Evolutionary conservation across 2,888 invertebrate species (phyloP).

Genomic region (Orthonychiurus folsomi): DNA sequence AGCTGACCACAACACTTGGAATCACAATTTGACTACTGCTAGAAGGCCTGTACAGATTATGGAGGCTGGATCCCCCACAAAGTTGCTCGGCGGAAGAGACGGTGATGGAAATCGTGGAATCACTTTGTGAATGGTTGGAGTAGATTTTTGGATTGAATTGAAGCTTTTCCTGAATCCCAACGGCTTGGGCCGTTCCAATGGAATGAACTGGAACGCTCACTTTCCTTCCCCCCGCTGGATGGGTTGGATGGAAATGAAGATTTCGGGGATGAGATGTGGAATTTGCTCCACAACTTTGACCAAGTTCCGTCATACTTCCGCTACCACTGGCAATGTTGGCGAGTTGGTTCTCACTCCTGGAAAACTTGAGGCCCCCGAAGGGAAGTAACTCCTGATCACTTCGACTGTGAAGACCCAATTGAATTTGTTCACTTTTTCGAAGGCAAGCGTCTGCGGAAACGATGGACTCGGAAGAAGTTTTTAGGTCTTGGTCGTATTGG

Average conservation of each 20-base stretch:
- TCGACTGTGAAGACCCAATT: constrained; percentile 35
- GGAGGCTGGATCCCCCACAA: constrained; percentile 27
- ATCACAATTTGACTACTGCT: constrained; percentile 15
- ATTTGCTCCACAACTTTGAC: constrained; percentile 33
- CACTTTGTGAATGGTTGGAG: constrained; percentile 32
- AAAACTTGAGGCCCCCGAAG: constrained; percentile 42
- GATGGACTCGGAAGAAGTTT: constrained; percentile 29
- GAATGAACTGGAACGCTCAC: constrained; percentile 17
- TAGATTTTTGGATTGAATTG: constrained; percentile 29
- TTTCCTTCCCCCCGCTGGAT: constrained; percentile 14
- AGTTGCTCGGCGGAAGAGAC: constrained; percentile 17
- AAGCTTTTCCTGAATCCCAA: constrained; percentile 17
- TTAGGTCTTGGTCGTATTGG: constrained; percentile 21
- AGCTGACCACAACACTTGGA: constrained; percentile 15
- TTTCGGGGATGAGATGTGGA: neutral
- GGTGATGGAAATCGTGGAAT: constrained; percentile 31
- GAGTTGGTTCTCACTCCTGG: constrained; percentile 30
- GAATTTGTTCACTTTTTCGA: constrained; percentile 20
- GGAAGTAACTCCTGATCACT: constrained; percentile 46
- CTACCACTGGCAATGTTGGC: constrained; percentile 17
- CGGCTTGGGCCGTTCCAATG: neutral
- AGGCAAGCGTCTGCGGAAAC: constrained; percentile 26
- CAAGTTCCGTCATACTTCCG: constrained; percentile 44
- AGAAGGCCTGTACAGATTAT: constrained; percentile 27
- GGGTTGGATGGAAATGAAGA: constrained; percentile 9